Evolutionary conservation across 2,113 vertebrate species (phyloP), one percentile per base, ranked within the genome.

Genomic region (Corythoichthys intestinalis): DNA sequence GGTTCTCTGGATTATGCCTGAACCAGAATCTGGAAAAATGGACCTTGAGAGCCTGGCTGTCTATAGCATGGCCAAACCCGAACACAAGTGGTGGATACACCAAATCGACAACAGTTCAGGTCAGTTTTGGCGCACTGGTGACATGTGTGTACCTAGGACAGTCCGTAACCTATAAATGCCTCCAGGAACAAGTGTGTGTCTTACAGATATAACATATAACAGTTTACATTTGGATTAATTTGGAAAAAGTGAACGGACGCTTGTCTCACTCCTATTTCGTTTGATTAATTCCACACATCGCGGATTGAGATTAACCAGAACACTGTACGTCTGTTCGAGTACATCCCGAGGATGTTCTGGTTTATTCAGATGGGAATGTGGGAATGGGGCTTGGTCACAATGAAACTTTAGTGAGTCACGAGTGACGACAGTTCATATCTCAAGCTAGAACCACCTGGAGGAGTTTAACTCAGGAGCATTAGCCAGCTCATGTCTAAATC

Each of bases 401-500:
- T 48, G 71, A 58, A 66, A 34, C 49, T 2, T 11, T 13, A 14
- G 52, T 60, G 68, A 78, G 74, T 58, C 53, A 56, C n/a, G 56
- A 57, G 64, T 73, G 64, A 69, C 52, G 12, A 49, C 54, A 76
- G 65, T 37, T 35, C 9, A 12, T 65, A 72, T 62, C n/a, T 11
- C 15, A 38, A 74, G 63, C 77, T 52, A 81, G 65, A 80, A 75
- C 70, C 74, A 80, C 72, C 69, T 66, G 68, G 68, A 82, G 78
- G 71, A 87, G 77, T 86, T 90, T 70, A 89, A 86, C 74, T 84
- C 85, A 48, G 50, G 20, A 1, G 88, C 71, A 82, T 87, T 88
- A 91, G 80, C 73, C 61, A 85, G 89, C 88, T 89, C 88, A 89
- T 75, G 69, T 81, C 85, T 88, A 88, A 89, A 89, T 90, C 70